phyloP scores from a whole-genome alignment of 2,888 invertebrate species.

The Ceriagrion tenellum region DNA sequence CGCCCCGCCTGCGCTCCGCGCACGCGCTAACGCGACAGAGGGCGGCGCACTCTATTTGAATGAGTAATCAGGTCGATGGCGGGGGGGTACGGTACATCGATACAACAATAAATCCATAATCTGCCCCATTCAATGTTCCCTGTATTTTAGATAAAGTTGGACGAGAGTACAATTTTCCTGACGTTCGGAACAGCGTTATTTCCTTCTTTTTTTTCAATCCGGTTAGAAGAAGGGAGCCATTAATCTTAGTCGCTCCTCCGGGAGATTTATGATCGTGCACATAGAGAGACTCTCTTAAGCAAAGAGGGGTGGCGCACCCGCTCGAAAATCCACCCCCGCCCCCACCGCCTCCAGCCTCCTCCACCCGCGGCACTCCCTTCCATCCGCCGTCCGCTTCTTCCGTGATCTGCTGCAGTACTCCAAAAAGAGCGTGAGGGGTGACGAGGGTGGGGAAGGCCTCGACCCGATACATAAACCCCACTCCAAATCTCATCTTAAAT shows the following conservation, averaged over 20 bases:
- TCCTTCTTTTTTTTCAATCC: conserved; percentile 14
- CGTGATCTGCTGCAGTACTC: not conserved
- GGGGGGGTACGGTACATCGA: not conserved
- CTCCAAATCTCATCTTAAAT: not conserved
- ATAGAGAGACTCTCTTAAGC: not conserved
- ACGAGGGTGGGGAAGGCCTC: not conserved
- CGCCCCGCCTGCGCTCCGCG: no score
- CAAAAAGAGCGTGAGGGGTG: not conserved
- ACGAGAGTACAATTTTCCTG: not conserved
- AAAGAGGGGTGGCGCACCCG: not conserved
- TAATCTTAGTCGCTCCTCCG: not conserved
- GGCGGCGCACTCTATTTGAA: not conserved
- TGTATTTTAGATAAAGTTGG: conserved; percentile 24
- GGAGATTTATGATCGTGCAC: conserved; percentile 22
- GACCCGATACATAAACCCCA: not conserved
- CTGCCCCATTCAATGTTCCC: conserved; percentile 20
- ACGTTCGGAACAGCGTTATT: conserved; percentile 16
- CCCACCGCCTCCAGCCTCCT: not conserved
- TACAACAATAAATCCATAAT: conserved; percentile 36
- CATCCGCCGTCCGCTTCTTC: not conserved
- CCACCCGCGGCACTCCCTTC: not conserved
- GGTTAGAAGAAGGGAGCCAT: not conserved
- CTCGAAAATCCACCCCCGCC: not conserved
- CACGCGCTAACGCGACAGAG: no score
- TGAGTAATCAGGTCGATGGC: not conserved